Evolutionary conservation across 2,888 invertebrate species (phyloP), one percentile per base, ranked within the genome.

Genomic region (Nomada hirtipes): DNA sequence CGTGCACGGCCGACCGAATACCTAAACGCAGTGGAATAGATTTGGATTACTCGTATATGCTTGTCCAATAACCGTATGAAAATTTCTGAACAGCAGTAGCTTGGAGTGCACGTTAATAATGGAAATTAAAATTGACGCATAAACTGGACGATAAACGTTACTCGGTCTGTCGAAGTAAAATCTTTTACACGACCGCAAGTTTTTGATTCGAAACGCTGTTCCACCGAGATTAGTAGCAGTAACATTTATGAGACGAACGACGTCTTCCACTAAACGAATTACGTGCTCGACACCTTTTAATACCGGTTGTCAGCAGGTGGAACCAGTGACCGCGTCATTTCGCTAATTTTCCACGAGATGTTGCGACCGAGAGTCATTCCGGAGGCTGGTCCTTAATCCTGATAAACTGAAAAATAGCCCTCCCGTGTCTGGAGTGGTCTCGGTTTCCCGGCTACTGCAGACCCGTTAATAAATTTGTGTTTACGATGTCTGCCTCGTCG

Each of bases 391-490:
- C 80, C 85, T 90, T 89, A 91, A 91, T 91, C 85, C 89, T 89
- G 88, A 91, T 90, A 89, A 89, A 88, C 79, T 82, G 69, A 76
- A 76, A 82, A 84, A 71, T 59, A 60, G 10, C 42, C 60, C 52
- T 15, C 23, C 20, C 23, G 55, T 47, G 74, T 71, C 75, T 59
- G 42, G 63, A 15, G 64, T 11, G 23, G 52, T 23, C 65, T 82
- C 69, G 83, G 84, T 75, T 83, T 85, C 82, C 74, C 81, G 77
- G 76, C 71, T 76, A 76, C 68, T 59, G 83, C 67, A 72, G 86
- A 75, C 44, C 80, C 89, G 88, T 91, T 91, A 91, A 91, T 92
- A 92, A 92, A 92, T 92, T 90, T 90, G 88, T 91, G 87, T 92
- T 92, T 91, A 91, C 89, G 84, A 83, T 81, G 86, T 87, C 90